phyloP scores from a whole-genome alignment of 2,888 invertebrate species.

The Penaeus monodon region DNA sequence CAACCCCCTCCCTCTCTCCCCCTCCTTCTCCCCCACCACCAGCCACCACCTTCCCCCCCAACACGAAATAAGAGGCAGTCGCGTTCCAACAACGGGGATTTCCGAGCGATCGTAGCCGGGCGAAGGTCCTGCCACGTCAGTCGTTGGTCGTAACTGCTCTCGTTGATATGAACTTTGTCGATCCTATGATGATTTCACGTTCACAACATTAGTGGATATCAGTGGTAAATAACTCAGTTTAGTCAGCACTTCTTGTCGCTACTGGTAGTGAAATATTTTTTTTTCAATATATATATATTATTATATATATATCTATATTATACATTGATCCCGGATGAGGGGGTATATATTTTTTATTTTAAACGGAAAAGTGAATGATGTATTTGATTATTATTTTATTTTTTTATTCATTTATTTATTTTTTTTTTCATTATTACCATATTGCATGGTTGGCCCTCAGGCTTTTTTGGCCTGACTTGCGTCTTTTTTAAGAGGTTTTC shows the following conservation, averaged over 20 bases:
- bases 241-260: constrained; percentile 50
- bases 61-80: neutral
- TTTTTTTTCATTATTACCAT: too few species aligned
- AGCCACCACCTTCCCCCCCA: too few species aligned
- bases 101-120: constrained; percentile 12
- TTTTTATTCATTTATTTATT: too few species aligned
- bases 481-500: neutral
- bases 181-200: constrained; percentile 61
- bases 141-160: constrained; percentile 60
- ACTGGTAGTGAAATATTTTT: constrained; percentile 44
- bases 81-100: constrained; percentile 32
- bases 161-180: constrained; percentile 59
- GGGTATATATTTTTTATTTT: neutral
- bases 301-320: neutral
- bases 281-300: neutral
- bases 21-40: too few species aligned
- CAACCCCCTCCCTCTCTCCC: too few species aligned
- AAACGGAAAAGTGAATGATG: constrained; percentile 47
- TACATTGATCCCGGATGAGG: too few species aligned
- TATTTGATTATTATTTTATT: too few species aligned
- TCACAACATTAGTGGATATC: constrained; percentile 59
- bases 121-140: constrained; percentile 41
- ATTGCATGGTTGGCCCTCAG: constrained; percentile 29
- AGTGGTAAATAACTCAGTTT: constrained; percentile 61
- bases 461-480: constrained; percentile 6